These are phyloP conservation scores for Trisateles emortualis DNA, from an alignment of 2,888 invertebrate species.

Conservation along the genomic window DNA sequence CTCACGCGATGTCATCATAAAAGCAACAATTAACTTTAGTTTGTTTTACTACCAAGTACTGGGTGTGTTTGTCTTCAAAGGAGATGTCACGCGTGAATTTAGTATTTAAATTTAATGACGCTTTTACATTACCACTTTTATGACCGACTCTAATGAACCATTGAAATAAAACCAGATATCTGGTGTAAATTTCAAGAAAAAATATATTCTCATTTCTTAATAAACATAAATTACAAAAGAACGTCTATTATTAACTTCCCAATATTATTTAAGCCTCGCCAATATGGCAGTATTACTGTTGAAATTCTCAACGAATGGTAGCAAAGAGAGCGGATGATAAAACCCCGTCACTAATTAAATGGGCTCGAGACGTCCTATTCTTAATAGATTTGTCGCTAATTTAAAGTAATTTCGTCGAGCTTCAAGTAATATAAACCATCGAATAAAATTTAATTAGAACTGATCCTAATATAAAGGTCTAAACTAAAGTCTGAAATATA, in stretches of 20 bases:
- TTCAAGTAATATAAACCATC: constrained; percentile 67
- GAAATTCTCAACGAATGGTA: constrained; percentile 75
- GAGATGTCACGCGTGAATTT: constrained; percentile 69
- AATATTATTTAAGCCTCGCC: constrained; percentile 79
- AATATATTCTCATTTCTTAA: constrained; percentile 20
- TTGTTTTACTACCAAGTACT: constrained; percentile 73
- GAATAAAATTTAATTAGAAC: constrained; percentile 67
- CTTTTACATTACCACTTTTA: constrained; percentile 57
- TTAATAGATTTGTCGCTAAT: constrained; percentile 85
- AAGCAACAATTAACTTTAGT: constrained; percentile 79
- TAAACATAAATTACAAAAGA: constrained; percentile 50
- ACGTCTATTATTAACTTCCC: constrained; percentile 61
- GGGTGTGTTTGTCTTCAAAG: constrained; percentile 77
- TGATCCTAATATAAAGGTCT: constrained; percentile 29
- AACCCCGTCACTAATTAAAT: constrained; percentile 85
- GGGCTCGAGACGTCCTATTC: constrained; percentile 77
- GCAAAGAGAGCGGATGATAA: constrained; percentile 81
- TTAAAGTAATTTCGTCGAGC: constrained; percentile 73
- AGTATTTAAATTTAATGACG: constrained; percentile 63
- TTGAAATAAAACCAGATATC: constrained; percentile 48
- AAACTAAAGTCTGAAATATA: background rate
- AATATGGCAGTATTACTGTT: constrained; percentile 75
- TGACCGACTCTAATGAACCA: constrained; percentile 45
- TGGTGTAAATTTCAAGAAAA: constrained; percentile 34
- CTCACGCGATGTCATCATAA: constrained; percentile 82